Evolutionary conservation across 2,797 vertebrate species (phyloP).

Genomic region (Sciurus carolinensis): DNA sequence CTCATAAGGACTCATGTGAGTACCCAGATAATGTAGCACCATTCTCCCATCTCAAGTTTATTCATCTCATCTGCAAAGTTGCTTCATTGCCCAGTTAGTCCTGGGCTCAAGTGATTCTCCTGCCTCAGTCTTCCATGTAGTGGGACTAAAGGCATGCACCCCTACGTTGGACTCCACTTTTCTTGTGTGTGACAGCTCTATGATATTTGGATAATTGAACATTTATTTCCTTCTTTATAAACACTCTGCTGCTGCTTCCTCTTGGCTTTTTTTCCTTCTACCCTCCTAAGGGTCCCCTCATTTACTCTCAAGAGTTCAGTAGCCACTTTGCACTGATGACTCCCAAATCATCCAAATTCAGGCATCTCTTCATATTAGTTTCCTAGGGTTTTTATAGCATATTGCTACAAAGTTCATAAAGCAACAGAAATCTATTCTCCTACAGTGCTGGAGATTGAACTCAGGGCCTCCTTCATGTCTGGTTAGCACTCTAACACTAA

Average conservation of each 20-base stretch:
- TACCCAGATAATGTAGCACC: background rate
- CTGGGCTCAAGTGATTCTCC: background rate
- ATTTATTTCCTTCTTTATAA: background rate
- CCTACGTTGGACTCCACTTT: no score
- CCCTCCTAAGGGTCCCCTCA: background rate
- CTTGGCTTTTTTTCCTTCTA: constrained; percentile 27
- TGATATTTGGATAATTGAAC: background rate
- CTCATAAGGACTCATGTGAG: background rate
- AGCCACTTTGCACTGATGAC: background rate
- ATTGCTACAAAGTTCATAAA: constrained; percentile 26
- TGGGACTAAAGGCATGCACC: no score
- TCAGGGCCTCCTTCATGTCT: background rate
- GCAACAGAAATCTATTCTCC: background rate
- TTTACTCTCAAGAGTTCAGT: background rate
- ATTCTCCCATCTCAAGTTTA: background rate
- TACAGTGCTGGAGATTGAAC: background rate
- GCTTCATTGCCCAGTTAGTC: background rate
- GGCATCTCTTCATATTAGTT: background rate
- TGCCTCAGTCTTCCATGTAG: background rate
- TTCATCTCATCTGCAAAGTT: constrained; percentile 14
- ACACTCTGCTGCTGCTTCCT: background rate
- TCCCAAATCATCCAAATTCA: constrained; percentile 17
- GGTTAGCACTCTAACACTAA: background rate
- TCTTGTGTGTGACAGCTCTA: background rate
- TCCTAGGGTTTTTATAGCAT: background rate